Evolutionary conservation across 2,888 invertebrate genomes (phyloP).

Genomic region (Spodoptera littoralis): DNA sequence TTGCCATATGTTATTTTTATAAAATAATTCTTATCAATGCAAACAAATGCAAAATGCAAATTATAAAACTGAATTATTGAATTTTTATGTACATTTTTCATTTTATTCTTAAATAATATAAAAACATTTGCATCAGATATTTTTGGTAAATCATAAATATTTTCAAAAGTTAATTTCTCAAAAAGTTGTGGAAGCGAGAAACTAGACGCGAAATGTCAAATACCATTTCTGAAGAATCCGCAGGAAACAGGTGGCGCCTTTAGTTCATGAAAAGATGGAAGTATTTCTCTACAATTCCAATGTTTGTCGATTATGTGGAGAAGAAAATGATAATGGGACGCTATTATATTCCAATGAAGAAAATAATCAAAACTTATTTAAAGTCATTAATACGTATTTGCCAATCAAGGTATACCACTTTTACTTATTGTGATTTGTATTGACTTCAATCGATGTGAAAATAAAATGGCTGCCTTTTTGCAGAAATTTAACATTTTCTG

Average conservation of each 20-base stretch:
- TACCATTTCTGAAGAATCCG: conserved; percentile 1
- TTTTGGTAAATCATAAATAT: no score
- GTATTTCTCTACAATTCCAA: conserved; percentile 90
- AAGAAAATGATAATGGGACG: conserved; percentile 92
- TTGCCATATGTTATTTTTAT: not conserved
- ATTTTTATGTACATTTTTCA: no score
- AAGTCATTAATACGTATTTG: conserved; percentile 92
- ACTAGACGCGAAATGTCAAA: conserved; percentile 36
- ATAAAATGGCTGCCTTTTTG: conserved; percentile 77
- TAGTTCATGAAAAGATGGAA: conserved; percentile 75
- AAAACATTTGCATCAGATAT: no score
- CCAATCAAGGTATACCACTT: conserved; percentile 91
- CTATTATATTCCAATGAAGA: conserved; percentile 89
- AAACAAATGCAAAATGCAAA: no score
- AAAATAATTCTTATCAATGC: no score
- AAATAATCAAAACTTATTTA: conserved; percentile 90
- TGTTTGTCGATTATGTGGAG: conserved; percentile 93
- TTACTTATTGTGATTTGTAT: conserved; percentile 80
- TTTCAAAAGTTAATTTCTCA: no score
- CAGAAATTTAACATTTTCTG: conserved; percentile 48
- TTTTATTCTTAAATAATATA: no score
- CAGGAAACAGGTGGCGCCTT: conserved; percentile 83
- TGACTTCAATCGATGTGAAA: conserved; percentile 74
- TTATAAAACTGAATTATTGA: no score
- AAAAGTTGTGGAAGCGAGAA: conserved; percentile 8